phyloP scores from a whole-genome alignment of 2,797 vertebrate species.

The Tapirus indicus region DNA sequence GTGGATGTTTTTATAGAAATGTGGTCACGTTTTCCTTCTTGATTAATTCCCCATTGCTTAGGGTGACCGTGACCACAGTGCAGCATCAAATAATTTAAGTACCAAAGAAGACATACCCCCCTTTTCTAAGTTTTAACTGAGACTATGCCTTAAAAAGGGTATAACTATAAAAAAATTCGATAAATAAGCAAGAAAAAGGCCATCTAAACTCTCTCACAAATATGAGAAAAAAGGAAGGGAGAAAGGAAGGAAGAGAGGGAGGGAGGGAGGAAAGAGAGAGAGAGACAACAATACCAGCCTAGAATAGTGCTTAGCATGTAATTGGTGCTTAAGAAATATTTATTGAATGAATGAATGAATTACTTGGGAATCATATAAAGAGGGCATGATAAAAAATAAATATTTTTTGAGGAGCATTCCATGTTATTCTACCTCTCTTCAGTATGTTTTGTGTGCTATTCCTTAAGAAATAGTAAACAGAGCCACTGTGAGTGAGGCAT shows the following conservation, averaged over 20 bases:
- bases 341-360: background rate
- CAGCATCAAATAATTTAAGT: background rate
- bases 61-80: background rate
- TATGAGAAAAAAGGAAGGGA: background rate
- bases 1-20: background rate
- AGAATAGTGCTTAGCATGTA: background rate
- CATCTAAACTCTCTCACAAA: background rate
- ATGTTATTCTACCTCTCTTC: background rate
- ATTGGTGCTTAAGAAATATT: background rate
- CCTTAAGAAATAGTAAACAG: background rate
- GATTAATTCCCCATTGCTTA: background rate
- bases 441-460: background rate
- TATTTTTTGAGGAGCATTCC: background rate
- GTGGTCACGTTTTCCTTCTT: background rate
- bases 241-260: too few species aligned
- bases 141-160: background rate
- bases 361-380: background rate
- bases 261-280: accelerated
- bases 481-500: background rate
- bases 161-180: background rate
- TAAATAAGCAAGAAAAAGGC: background rate
- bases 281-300: background rate
- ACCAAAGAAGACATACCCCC: background rate
- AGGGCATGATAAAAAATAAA: background rate
- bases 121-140: background rate